Evolutionary conservation across 2,797 vertebrate species (phyloP), one percentile per base, ranked within the genome.

Genomic region (Pangasius mekongensis): DNA sequence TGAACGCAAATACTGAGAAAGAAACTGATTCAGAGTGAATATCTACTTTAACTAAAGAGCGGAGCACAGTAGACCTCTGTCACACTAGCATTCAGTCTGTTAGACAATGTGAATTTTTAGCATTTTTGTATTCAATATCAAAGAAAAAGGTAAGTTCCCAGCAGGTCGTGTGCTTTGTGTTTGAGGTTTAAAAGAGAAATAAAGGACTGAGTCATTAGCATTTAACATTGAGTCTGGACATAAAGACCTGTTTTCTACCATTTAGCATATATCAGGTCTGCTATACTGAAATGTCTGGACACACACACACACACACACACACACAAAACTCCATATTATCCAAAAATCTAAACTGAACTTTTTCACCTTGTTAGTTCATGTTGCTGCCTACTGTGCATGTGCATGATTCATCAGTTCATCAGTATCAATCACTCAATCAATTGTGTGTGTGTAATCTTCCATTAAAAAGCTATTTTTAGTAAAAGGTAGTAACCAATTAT

Each of bases 11-110:
- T 27, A 58, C 78, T 11, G 85, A 81, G 56, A 39, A 76, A 62
- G 76, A 81, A 36, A 64, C 83, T 58, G 62, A 84, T 85, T 78
- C 74, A 24, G 66, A 58, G 52, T 71, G 60, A 85, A 73, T 36
- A 54, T 66, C 54, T 60, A 52, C 64, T 89, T 82, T 81, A 77
- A 49, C 64, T 82, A 24, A 82, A 36, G 33, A 81, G 83, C 20
- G 66, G 36, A 49, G 54, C 49, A 47, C 74, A 80, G 74, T 54
- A 85, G 64, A 85, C 74, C 49, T 71, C 83, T 71, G 67, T 85
- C 83, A 80, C 87, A 85, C 71, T 36, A 43, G 66, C 39, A 43
- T 85, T 82, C 84, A 39, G 30, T 80, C 84, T 73, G 74, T 14
- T 39, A 89, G 52, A 74, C 47, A 8, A 66, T 56, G 81, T 49